Evolutionary conservation across 2,888 invertebrate genomes (phyloP), one percentile per base, ranked within the genome.

Genomic region (Epinotia nisella): DNA sequence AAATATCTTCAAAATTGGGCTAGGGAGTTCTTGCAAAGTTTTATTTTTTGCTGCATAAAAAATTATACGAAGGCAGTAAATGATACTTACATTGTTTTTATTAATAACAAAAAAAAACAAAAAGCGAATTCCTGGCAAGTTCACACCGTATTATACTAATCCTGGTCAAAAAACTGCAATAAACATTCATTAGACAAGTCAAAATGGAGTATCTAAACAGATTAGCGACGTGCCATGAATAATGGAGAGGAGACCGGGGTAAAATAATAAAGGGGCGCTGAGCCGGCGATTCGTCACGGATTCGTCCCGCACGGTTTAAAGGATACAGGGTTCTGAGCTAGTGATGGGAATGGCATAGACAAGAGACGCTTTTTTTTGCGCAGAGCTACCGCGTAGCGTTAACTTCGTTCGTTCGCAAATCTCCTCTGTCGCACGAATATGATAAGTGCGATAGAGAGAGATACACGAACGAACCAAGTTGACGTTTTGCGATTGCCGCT

Each of bases 201-300:
- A 59, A 73, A 73, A 68, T 68, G 61, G 67, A 58, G 71, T 76
- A 75, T 75, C 75, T 76, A 77, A 76, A 75, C 74, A 78, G 78
- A 82, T 82, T 80, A 81, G 78, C 80, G 79, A 80, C 84, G 80
- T 77, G 78, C 83, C 77, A 91, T 91, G 91, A 91, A 91, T 91
- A 89, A 91, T 90, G 88, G 83, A 90, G 76, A 74, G 79, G 78
- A 55, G 76, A 76, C 65, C 66, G 76, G 75, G 76, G 75, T 70
- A 74, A 72, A 77, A 79, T 77, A 82, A 82, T 81, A 60, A 62
- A 64, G 73, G 73, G 73, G 68, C 49, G 45, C 58, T 35, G 51
- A 55, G 59, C 59, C 72, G 78, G 83, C 85, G 85, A 92, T 92
- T 90, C 91, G 92, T 90, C 90, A 85, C 87, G 87, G 86, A 86